A percentile compares a stretch with the other conserved stretches of the same genome.
These are phyloP conservation scores for Tragulus kanchil DNA, from an alignment of 2,113 vertebrate species.

Conservation along the genomic window DNA sequence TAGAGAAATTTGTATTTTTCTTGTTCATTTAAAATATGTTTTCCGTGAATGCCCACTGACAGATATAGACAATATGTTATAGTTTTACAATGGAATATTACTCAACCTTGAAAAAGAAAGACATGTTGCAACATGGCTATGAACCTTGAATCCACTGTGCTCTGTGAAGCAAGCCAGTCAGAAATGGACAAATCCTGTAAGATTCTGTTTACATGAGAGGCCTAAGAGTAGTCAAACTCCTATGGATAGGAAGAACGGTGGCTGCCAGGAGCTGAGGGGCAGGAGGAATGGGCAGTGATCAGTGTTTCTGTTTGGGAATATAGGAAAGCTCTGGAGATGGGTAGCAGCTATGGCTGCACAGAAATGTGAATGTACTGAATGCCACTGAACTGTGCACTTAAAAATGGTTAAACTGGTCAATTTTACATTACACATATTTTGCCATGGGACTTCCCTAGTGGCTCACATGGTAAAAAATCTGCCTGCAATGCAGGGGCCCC, in stretches of 20 bases:
- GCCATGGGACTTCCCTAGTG: no score
- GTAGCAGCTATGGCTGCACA: neutral
- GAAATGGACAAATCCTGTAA: neutral
- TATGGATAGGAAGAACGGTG: neutral
- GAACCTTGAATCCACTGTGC: neutral
- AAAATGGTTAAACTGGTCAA: neutral
- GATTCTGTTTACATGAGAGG: neutral
- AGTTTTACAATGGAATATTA: neutral
- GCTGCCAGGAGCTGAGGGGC: neutral
- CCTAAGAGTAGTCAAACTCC: neutral
- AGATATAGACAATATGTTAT: neutral
- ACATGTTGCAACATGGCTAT: neutral
- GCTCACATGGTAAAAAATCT: no score
- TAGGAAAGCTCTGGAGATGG: neutral
- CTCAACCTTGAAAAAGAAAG: neutral
- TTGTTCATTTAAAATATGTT: slow-evolving; percentile 37
- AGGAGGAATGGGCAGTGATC: neutral
- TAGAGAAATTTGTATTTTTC: slow-evolving; percentile 26
- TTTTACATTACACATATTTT: slow-evolving; percentile 14
- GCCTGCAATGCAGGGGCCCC: no score
- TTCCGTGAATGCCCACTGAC: neutral
- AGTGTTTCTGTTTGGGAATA: neutral
- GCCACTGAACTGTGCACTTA: neutral
- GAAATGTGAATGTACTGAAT: neutral
- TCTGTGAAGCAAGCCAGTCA: neutral